A percentile compares a stretch with the other conserved stretches of the same genome.
These are phyloP conservation scores for Malurus splendens DNA, from an alignment of 2,797 vertebrate genomes.

Conservation along the genomic window DNA sequence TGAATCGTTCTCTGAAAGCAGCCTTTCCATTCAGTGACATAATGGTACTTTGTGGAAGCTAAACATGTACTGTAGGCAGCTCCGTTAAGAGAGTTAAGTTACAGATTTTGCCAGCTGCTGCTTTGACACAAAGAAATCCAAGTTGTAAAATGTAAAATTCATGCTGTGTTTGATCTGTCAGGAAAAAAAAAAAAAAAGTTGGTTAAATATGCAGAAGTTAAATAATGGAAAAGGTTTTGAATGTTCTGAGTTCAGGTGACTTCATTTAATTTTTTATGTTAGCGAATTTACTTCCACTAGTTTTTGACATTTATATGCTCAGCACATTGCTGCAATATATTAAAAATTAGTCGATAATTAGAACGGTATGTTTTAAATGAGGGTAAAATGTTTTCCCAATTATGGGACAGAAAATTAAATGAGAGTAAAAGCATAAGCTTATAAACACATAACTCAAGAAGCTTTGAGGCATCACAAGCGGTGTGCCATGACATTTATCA, in stretches of 20 bases:
- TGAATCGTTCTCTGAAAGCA: neutral
- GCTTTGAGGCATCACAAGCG: neutral
- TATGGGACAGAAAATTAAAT: neutral
- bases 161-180: neutral
- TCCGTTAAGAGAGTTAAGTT: neutral
- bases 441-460: neutral
- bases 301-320: neutral
- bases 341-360: neutral
- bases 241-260: neutral
- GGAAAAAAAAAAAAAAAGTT: neutral
- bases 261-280: neutral
- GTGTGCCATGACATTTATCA: neutral
- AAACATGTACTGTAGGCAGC: neutral
- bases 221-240: neutral
- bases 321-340: neutral
- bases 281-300: neutral
- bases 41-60: neutral
- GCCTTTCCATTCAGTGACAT: neutral
- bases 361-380: neutral
- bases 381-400: neutral
- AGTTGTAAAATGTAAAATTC: neutral
- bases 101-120: neutral
- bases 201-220: neutral
- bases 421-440: neutral
- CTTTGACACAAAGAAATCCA: neutral